Conservation (phyloP, 2,888 invertebrate species). For the Harpagoxenus sublaevis region DNA sequence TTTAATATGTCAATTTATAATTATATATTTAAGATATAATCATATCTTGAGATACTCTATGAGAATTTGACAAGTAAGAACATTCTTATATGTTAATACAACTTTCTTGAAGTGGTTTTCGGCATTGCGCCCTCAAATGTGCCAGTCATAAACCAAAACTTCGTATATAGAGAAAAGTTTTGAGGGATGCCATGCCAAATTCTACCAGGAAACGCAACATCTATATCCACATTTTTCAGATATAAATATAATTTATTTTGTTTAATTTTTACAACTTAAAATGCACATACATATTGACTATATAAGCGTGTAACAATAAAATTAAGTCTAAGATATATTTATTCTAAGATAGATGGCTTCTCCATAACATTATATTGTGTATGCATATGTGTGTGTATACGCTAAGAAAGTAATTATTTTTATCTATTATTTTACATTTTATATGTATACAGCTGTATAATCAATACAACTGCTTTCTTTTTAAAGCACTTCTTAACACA, state of each 20-base stretch:
- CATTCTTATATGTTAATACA: background rate
- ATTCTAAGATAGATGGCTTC: background rate
- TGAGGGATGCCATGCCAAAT: background rate
- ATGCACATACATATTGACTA: conserved; percentile 7
- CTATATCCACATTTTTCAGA: background rate
- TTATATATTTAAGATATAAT: background rate
- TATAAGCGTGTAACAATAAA: background rate
- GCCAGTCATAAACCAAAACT: background rate
- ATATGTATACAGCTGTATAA: background rate
- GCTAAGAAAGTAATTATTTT: conserved; percentile 2
- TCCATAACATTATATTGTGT: background rate
- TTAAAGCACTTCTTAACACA: background rate
- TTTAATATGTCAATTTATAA: background rate
- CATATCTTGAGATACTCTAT: background rate
- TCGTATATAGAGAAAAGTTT: background rate
- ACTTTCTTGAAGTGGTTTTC: background rate
- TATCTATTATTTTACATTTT: background rate
- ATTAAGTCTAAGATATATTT: background rate
- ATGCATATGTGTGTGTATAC: background rate
- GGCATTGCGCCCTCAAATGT: background rate
- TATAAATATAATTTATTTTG: conserved; percentile 19
- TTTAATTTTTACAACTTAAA: conserved; percentile 19
- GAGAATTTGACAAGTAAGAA: background rate
- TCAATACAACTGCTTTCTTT: background rate
- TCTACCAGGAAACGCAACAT: background rate